Evolutionary conservation across 2,113 vertebrate genomes (phyloP).

Genomic region (Sterna hirundo): DNA sequence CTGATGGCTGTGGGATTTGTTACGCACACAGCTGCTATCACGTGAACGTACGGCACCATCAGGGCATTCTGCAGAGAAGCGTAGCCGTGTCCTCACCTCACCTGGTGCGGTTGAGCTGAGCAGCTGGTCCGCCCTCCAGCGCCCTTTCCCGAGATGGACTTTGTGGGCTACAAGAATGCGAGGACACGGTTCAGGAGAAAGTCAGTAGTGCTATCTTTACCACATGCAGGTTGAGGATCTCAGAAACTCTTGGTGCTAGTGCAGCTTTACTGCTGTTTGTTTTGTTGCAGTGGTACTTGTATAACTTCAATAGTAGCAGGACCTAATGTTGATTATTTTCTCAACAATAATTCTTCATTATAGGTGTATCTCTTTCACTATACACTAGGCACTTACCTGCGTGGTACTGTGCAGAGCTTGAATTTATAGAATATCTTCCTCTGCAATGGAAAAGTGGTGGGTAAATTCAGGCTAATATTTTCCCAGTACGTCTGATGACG

Average conservation of each 20-base stretch:
- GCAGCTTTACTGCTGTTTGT: not conserved
- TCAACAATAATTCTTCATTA: not conserved
- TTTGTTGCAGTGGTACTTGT: not conserved
- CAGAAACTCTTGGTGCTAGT: not conserved
- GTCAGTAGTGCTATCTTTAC: not conserved
- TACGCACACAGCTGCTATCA: accelerated
- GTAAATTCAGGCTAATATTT: not conserved
- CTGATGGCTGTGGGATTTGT: not conserved
- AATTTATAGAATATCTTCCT: not conserved
- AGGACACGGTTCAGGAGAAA: not conserved
- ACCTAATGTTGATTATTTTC: not conserved
- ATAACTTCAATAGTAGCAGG: not conserved
- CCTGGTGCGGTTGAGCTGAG: not conserved
- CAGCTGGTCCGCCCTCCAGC: not conserved
- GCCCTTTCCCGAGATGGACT: accelerated
- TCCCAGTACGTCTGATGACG: not conserved
- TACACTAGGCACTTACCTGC: not conserved
- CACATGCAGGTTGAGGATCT: not conserved
- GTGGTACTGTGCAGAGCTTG: not conserved
- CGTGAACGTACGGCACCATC: not conserved
- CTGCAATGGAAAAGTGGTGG: not conserved
- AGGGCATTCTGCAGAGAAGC: not conserved
- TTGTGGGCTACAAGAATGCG: not conserved
- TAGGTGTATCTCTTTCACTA: not conserved
- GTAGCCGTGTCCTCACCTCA: not conserved